These are phyloP conservation scores for Hemichromis elongatus DNA, from an alignment of 2,113 vertebrate genomes.

Conservation along the genomic window DNA sequence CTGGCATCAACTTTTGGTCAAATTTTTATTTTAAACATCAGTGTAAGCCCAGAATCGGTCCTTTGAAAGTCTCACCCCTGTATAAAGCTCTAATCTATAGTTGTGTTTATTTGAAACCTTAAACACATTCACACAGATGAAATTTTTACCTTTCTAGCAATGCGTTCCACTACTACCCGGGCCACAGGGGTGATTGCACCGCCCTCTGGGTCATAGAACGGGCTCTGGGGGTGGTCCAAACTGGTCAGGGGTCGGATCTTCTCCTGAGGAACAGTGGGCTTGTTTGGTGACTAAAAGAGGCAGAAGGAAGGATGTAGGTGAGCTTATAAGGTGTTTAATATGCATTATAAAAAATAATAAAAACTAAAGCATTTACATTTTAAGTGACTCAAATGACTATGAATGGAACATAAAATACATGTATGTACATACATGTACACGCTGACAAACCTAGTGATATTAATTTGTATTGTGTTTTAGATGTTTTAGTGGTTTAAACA, in stretches of 20 bases:
- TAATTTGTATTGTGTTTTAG: background rate
- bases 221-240: constrained; percentile 92
- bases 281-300: constrained; percentile 86
- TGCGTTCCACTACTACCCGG: constrained; percentile 88
- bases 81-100: fast-evolving
- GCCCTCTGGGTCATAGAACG: constrained; percentile 91
- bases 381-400: background rate
- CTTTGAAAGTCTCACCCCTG: fast-evolving
- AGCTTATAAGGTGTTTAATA: background rate
- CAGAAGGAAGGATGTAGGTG: background rate
- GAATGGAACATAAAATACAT: background rate
- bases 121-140: background rate
- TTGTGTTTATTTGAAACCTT: fast-evolving
- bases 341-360: background rate
- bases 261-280: constrained; percentile 88
- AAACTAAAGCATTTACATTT: background rate
- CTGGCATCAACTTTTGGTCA: fast-evolving
- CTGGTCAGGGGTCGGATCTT: constrained; percentile 92
- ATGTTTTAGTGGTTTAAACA: background rate
- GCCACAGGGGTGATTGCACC: constrained; percentile 86
- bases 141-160: constrained; percentile 86
- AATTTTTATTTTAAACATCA: background rate
- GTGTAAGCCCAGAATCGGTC: background rate
- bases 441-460: background rate
- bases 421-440: fast-evolving